Conservation (phyloP, 1,140 invertebrate genomes). For the Philaenus spumarius region DNA sequence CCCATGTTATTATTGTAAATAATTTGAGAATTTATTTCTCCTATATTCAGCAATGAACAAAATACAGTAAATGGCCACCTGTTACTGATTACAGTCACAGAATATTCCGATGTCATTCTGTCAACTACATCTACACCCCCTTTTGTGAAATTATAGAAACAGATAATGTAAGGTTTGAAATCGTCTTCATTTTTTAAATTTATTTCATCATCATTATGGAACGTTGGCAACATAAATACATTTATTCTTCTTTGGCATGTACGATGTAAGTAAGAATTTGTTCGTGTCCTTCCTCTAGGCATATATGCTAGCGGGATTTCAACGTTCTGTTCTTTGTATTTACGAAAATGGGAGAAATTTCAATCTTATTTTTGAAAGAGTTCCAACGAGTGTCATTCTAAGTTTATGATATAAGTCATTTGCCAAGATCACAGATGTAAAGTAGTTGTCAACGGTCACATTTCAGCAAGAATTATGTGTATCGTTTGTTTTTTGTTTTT, state of each 20-base stretch:
- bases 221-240: conserved; percentile 27
- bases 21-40: not conserved
- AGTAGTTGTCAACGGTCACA: conserved; percentile 39
- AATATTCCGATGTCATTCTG: conserved; percentile 29
- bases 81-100: conserved; percentile 20
- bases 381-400: conserved; percentile 33
- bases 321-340: conserved; percentile 9
- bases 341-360: not conserved
- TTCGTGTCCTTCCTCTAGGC: not conserved
- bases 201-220: conserved; percentile 26
- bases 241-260: conserved; percentile 27
- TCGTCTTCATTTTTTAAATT: conserved; percentile 13
- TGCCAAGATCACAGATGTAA: conserved; percentile 32
- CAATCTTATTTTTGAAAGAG: conserved; percentile 21
- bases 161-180: conserved; percentile 26
- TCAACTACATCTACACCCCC: conserved; percentile 23
- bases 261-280: conserved; percentile 24
- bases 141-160: conserved; percentile 30
- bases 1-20: not conserved
- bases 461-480: conserved; percentile 34
- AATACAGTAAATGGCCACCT: conserved; percentile 32
- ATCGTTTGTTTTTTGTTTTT: conserved; percentile 1
- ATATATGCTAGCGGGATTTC: not conserved
- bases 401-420: conserved; percentile 27
- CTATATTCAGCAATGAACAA: not conserved